Percentiles rank a stretch among this genome's conserved stretches.
phyloP scores from a whole-genome alignment of 2,797 vertebrate species.

The Paguma larvata region DNA sequence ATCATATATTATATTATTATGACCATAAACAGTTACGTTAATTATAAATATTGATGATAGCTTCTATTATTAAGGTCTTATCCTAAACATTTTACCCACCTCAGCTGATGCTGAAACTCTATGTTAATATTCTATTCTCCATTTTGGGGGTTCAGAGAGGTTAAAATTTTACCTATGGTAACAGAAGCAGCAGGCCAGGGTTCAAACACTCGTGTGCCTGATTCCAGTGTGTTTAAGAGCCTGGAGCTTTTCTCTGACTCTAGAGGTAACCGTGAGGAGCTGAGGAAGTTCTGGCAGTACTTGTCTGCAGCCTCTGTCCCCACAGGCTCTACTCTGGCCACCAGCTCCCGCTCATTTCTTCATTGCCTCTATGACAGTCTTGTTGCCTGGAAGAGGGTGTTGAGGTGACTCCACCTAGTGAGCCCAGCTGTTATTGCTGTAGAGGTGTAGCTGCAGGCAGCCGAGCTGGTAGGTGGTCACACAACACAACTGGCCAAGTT shows the following conservation, averaged over 20 bases:
- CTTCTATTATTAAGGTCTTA: background rate
- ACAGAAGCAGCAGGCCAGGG: background rate
- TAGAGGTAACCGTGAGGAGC: background rate
- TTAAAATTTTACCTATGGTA: background rate
- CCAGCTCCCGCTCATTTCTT: too few species aligned
- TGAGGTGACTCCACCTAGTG: rapidly evolving
- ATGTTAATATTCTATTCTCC: background rate
- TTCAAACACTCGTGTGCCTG: background rate
- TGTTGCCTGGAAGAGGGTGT: background rate
- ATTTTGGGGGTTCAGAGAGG: background rate
- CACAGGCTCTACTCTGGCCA: background rate
- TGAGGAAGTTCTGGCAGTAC: background rate
- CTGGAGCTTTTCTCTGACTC: background rate
- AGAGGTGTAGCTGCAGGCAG: background rate
- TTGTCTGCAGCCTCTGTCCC: background rate
- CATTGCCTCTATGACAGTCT: background rate
- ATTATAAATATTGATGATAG: background rate
- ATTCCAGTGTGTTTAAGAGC: background rate
- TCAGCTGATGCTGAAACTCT: background rate
- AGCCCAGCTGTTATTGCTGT: background rate
- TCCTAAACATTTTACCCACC: background rate
- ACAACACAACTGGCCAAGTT: too few species aligned
- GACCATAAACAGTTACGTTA: background rate
- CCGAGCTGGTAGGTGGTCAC: background rate
- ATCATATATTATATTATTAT: background rate